These are phyloP conservation scores for Plutomurus gul DNA, from an alignment of 1,140 invertebrate species.

Conservation along the genomic window DNA sequence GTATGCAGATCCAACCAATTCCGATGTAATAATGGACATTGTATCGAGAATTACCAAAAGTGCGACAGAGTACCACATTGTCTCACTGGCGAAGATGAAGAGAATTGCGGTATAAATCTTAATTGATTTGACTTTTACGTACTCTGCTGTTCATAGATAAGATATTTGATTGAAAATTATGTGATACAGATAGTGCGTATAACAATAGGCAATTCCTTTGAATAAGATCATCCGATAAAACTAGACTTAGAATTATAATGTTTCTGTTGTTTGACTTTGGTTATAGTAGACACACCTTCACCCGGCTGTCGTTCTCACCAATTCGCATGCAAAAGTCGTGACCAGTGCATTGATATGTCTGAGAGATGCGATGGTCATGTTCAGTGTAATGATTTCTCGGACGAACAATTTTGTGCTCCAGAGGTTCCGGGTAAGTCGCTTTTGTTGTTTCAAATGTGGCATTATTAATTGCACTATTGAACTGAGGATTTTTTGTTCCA, in stretches of 20 bases:
- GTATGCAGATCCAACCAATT: slow-evolving; percentile 59
- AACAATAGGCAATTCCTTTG: too few species aligned
- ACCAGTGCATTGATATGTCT: slow-evolving; percentile 62
- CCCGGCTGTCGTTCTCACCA: slow-evolving; percentile 60
- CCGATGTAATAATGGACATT: slow-evolving; percentile 59
- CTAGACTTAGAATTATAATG: slow-evolving; percentile 3
- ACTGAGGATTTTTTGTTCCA: slow-evolving; percentile 24
- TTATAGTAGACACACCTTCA: neutral
- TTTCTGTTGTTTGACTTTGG: slow-evolving; percentile 6
- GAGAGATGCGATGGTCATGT: slow-evolving; percentile 66
- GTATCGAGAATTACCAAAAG: slow-evolving; percentile 58
- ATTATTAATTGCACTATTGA: too few species aligned
- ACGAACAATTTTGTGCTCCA: slow-evolving; percentile 83
- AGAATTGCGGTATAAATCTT: slow-evolving; percentile 62
- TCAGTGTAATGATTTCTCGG: slow-evolving; percentile 88
- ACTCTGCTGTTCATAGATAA: too few species aligned
- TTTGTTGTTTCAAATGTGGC: too few species aligned
- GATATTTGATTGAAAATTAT: too few species aligned
- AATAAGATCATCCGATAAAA: neutral
- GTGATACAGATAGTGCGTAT: too few species aligned
- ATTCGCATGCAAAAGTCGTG: slow-evolving; percentile 65
- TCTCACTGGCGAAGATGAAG: slow-evolving; percentile 73
- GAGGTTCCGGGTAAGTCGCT: neutral
- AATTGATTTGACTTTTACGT: slow-evolving; percentile 6
- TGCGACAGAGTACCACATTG: slow-evolving; percentile 73